Evolutionary conservation across 2,888 invertebrate genomes (phyloP).

Genomic region (Tipula unca): DNA sequence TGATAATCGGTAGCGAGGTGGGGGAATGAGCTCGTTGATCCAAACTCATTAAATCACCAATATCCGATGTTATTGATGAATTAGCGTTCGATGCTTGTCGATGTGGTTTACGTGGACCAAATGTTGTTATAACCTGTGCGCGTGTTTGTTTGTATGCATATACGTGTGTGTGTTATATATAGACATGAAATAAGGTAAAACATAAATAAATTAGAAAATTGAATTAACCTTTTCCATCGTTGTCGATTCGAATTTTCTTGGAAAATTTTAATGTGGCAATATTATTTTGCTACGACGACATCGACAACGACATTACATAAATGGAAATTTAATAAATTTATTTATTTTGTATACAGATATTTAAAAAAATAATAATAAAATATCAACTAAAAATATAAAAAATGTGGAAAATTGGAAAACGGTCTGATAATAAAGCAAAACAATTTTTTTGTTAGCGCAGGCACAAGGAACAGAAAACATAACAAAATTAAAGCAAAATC

Average conservation of each 20-base stretch:
- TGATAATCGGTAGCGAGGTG: conserved; percentile 33
- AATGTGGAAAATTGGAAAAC: neutral
- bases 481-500: neutral
- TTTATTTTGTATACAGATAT: neutral
- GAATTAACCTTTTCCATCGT: neutral
- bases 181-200: neutral
- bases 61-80: conserved; percentile 39
- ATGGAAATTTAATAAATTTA: neutral
- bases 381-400: neutral
- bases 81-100: conserved; percentile 44
- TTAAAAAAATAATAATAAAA: neutral
- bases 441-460: neutral
- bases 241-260: neutral
- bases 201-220: neutral
- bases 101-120: conserved; percentile 72
- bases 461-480: neutral
- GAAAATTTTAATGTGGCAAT: neutral
- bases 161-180: neutral
- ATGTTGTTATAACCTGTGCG: conserved; percentile 63
- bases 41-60: conserved; percentile 30
- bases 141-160: no score
- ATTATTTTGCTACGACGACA: neutral
- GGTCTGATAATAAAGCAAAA: neutral
- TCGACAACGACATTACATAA: neutral
- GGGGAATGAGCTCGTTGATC: conserved; percentile 43